Base-by-base conservation (phyloP, 2,888 invertebrate species). In the Acrobasis consociella region DNA sequence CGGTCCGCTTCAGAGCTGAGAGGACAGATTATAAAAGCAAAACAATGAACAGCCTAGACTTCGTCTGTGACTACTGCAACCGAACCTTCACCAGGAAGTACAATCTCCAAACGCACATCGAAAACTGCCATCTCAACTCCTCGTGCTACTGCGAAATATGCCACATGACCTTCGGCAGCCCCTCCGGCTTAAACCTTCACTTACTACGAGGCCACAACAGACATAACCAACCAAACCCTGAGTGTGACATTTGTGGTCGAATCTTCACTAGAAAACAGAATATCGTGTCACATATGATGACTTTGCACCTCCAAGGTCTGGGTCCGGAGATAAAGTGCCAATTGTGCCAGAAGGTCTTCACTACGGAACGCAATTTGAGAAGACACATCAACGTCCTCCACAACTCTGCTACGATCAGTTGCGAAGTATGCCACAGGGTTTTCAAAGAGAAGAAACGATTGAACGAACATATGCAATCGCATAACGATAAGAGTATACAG, bases 241-340 rank as follows among this genome's bases (percentile, higher is more conserved):
- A 91, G 68, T 91, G 90, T 37, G 89, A 90, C 31, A 49, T 87
- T 0, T 91, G 90, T 31, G 89, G 90, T 0, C 68, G 87, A 9
- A 82, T 87, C 0, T 90, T 90, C 49, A 84, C 85, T 0, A 77
- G 90, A 62, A 89, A 87, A 71, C 87, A 88, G 51, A 90, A 88
- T n/a, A 83, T 90, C 0, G 77, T 75, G 1, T 86, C 88, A 0
- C 90, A 91, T 22, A 90, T 91, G 88, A 78, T 84, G 0, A 87
- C 87, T 0, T 83, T 86, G 0, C 90, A 90, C 66, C 65, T 87
- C 0, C 85, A 83, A 72, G 81, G 83, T 0, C 22, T 76, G 0
- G 80, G 78, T 0, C 77, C 77, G 0, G 72, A 81, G 2, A 83
- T 87, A 2, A 66, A 72, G 0, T 91, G 90, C 49, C 52, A 69